These are phyloP conservation scores for Cinclus cinclus DNA, from an alignment of 2,113 vertebrate species.

Conservation along the genomic window DNA sequence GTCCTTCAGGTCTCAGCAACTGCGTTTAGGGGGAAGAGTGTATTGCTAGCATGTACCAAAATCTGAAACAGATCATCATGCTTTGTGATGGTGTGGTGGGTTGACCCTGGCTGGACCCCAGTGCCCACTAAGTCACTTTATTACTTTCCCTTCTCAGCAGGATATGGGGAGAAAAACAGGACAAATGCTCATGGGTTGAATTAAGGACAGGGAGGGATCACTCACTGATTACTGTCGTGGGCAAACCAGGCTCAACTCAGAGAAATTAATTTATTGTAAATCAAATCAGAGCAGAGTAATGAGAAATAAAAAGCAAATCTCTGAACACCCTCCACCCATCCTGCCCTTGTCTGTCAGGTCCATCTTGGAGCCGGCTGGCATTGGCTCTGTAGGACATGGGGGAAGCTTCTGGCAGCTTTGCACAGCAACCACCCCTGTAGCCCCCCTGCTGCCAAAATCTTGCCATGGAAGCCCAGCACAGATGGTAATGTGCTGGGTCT, in stretches of 20 bases:
- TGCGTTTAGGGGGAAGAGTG: not conserved
- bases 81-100: not conserved
- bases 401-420: not conserved
- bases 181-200: not conserved
- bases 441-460: not conserved
- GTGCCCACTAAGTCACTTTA: not conserved
- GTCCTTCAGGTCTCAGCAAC: not conserved
- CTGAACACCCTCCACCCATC: not conserved
- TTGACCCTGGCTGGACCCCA: not conserved
- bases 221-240: not conserved
- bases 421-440: not conserved
- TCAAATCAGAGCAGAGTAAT: not conserved
- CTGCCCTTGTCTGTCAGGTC: fast-evolving
- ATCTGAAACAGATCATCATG: not conserved
- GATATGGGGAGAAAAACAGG: not conserved
- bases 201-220: not conserved
- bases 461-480: not conserved
- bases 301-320: not conserved
- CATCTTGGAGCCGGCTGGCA: fast-evolving
- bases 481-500: not conserved
- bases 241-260: not conserved
- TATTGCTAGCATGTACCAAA: not conserved
- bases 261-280: not conserved
- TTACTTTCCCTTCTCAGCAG: not conserved
- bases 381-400: fast-evolving